Evolutionary conservation across 2,888 invertebrate species (phyloP).

Genomic region (Drosophila cognata): DNA sequence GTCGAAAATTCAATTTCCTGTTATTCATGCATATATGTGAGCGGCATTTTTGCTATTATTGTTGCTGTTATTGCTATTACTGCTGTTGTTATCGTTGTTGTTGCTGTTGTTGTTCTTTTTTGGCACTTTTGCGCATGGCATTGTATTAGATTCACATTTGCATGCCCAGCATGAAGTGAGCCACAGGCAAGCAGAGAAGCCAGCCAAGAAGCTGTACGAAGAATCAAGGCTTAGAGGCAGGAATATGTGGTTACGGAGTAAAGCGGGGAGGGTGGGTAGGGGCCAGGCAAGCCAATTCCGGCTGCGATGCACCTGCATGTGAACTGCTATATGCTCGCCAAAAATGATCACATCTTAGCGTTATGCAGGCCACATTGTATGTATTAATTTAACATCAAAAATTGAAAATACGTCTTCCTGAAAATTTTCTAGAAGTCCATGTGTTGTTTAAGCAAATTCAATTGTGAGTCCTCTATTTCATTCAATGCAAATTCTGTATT

Average conservation of each 20-base stretch:
- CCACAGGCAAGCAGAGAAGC: constrained; percentile 57
- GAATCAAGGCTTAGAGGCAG: constrained; percentile 12
- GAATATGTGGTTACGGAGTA: not conserved
- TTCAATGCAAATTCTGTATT: constrained; percentile 73
- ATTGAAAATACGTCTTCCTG: not conserved
- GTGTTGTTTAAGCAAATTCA: constrained; percentile 56
- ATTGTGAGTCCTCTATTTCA: constrained; percentile 60
- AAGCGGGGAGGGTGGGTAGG: not conserved
- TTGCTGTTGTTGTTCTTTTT: constrained; percentile 30
- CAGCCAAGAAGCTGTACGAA: constrained; percentile 27
- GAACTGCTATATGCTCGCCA: not conserved
- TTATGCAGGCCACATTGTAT: not conserved
- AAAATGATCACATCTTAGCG: not conserved
- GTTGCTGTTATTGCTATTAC: constrained; percentile 13
- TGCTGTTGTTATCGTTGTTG: constrained; percentile 26
- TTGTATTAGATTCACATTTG: constrained; percentile 81
- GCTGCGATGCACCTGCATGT: not conserved
- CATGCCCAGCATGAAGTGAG: constrained; percentile 76
- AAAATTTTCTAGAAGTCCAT: not conserved
- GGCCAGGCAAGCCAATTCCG: constrained; percentile 68
- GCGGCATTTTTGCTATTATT: constrained; percentile 50
- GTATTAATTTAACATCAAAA: not conserved
- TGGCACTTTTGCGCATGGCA: constrained; percentile 73
- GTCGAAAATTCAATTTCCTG: constrained; percentile 81
- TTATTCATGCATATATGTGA: constrained; percentile 76